Percentiles rank a stretch among this genome's conserved stretches.
phyloP scores from a whole-genome alignment of 2,113 vertebrate genomes.

The Strix aluco region DNA sequence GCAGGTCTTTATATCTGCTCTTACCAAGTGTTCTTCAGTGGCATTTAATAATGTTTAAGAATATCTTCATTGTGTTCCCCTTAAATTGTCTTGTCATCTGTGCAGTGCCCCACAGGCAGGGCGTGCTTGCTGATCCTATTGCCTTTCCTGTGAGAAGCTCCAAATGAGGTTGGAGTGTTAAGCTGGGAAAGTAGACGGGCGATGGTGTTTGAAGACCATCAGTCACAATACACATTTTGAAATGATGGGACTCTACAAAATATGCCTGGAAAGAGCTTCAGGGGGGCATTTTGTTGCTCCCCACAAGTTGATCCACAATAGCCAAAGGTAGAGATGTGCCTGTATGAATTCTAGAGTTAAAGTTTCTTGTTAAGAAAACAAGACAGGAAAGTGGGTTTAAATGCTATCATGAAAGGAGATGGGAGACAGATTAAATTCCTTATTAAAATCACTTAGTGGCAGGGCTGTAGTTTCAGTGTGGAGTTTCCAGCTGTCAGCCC shows the following conservation, averaged over 20 bases:
- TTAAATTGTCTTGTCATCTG: not conserved
- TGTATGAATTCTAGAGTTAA: not conserved
- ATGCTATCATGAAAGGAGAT: not conserved
- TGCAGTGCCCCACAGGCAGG: too few relatives aligned
- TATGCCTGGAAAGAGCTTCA: not conserved
- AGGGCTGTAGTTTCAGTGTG: not conserved
- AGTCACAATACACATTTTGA: not conserved
- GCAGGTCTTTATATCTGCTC: not conserved
- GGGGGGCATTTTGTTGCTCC: not conserved
- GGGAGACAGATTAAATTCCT: not conserved
- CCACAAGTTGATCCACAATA: not conserved
- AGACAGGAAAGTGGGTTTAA: not conserved
- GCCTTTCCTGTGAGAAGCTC: not conserved
- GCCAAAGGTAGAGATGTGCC: not conserved
- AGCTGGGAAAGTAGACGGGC: not conserved
- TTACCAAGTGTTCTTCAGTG: not conserved
- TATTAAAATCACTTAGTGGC: not conserved
- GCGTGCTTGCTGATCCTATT: not conserved
- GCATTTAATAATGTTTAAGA: not conserved
- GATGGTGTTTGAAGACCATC: not conserved
- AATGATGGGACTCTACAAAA: not conserved
- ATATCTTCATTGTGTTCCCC: not conserved
- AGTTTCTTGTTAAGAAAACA: not conserved
- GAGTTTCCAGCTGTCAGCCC: not conserved
- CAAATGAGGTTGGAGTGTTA: not conserved